Conservation (phyloP, 1,140 invertebrate species). For the Zaprionus ghesquierei region DNA sequence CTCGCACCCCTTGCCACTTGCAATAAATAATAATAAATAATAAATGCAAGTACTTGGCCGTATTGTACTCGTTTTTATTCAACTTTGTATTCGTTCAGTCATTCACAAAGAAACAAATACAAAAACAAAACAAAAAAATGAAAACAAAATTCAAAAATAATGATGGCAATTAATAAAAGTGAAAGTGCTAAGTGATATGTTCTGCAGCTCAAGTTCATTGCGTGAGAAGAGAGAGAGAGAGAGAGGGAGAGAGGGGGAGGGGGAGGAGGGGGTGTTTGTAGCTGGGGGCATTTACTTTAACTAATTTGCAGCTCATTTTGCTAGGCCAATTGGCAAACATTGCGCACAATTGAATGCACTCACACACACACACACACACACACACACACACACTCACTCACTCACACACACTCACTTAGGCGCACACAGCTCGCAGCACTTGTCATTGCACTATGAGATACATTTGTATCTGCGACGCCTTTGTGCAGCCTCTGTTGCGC, state of each 20-base stretch:
- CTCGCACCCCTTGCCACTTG: not conserved
- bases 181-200: not conserved
- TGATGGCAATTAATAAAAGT: not conserved
- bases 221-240: too few species aligned
- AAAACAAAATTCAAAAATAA: not conserved
- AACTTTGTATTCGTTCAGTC: not conserved
- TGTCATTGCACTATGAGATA: constrained; percentile 12
- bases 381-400: not conserved
- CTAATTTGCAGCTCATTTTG: constrained; percentile 8
- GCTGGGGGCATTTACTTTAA: constrained; percentile 20
- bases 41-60: not conserved
- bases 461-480: not conserved
- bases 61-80: constrained; percentile 1
- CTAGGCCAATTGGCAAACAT: constrained; percentile 33
- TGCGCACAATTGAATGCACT: constrained; percentile 20
- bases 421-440: not conserved
- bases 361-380: not conserved
- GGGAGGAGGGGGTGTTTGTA: too few species aligned
- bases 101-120: not conserved
- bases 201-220: not conserved
- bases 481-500: constrained; percentile 13
- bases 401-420: not conserved
- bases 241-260: too few species aligned
- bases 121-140: not conserved
- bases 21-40: constrained; percentile 4